Conservation (phyloP, 2,113 vertebrate species). For the Planiliza haematocheilus region DNA sequence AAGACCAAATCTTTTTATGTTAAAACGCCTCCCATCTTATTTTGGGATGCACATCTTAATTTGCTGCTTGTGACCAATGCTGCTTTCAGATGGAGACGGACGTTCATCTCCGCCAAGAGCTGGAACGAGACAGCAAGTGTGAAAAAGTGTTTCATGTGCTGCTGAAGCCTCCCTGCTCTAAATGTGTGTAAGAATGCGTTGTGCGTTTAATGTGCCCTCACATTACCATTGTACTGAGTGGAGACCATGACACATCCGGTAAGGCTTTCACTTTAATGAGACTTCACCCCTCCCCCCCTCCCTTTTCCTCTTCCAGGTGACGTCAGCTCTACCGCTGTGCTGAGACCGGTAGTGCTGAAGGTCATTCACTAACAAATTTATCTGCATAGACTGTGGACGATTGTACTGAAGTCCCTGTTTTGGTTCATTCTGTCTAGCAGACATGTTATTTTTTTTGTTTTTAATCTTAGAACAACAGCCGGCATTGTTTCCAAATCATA, state of each 20-base stretch:
- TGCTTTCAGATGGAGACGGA: not conserved
- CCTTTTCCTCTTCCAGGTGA: conserved; percentile 30
- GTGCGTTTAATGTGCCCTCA: conserved; percentile 35
- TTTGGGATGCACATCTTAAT: not conserved
- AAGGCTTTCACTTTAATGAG: conserved; percentile 61
- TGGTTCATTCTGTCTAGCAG: not conserved
- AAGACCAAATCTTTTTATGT: too few relatives aligned
- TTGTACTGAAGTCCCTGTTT: conserved; percentile 11
- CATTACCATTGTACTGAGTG: conserved; percentile 37
- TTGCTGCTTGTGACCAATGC: not conserved
- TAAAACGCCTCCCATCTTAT: not conserved
- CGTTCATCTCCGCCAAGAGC: not conserved
- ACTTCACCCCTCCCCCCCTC: not conserved
- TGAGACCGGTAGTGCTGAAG: conserved; percentile 15
- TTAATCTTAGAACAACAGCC: not conserved
- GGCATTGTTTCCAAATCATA: not conserved
- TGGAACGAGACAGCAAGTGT: not conserved
- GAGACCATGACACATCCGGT: conserved; percentile 22
- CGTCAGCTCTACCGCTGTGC: conserved; percentile 28
- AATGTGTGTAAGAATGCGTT: not conserved
- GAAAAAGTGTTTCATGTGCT: not conserved
- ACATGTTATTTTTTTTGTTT: not conserved
- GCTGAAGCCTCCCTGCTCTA: not conserved
- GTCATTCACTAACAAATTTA: conserved; percentile 22
- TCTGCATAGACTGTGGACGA: conserved; percentile 1